phyloP scores from a whole-genome alignment of 1,140 invertebrate species.

The Acromyrmex heyeri region DNA sequence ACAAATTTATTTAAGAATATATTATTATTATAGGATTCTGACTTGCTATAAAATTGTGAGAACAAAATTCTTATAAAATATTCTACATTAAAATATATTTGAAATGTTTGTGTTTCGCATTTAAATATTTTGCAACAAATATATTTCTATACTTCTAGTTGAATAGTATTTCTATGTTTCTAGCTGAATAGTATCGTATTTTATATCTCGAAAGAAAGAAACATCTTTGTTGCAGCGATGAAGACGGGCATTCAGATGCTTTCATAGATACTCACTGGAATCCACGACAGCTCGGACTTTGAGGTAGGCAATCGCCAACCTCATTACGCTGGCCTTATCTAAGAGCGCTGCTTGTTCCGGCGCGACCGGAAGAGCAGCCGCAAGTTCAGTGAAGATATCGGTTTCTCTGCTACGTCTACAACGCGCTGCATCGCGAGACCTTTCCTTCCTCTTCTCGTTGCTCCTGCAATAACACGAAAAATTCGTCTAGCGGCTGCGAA shows the following conservation, averaged over 20 bases:
- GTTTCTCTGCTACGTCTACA: slow-evolving; percentile 97
- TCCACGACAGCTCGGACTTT: slow-evolving; percentile 94
- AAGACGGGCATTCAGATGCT: neutral
- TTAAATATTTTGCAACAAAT: neutral
- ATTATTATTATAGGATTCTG: too few relatives aligned
- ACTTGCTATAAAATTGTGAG: neutral
- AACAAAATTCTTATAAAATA: neutral
- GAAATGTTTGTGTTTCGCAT: neutral
- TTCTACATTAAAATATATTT: neutral
- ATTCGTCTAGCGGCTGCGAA: neutral
- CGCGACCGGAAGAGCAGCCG: slow-evolving; percentile 92
- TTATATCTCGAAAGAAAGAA: neutral
- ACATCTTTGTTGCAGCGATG: neutral
- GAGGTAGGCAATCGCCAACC: slow-evolving; percentile 96
- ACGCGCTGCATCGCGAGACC: slow-evolving; percentile 97
- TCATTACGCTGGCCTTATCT: slow-evolving; percentile 98
- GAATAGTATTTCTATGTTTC: neutral
- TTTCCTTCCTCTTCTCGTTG: slow-evolving; percentile 98
- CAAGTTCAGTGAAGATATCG: slow-evolving; percentile 96
- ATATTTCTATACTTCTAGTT: neutral
- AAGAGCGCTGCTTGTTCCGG: slow-evolving; percentile 93
- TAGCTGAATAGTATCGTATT: neutral
- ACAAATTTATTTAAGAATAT: too few relatives aligned
- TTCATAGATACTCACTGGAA: slow-evolving; percentile 89
- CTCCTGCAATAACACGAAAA: slow-evolving; percentile 89